Evolutionary conservation across 2,797 vertebrate species (phyloP).

Genomic region (Cichlasoma orientale): DNA sequence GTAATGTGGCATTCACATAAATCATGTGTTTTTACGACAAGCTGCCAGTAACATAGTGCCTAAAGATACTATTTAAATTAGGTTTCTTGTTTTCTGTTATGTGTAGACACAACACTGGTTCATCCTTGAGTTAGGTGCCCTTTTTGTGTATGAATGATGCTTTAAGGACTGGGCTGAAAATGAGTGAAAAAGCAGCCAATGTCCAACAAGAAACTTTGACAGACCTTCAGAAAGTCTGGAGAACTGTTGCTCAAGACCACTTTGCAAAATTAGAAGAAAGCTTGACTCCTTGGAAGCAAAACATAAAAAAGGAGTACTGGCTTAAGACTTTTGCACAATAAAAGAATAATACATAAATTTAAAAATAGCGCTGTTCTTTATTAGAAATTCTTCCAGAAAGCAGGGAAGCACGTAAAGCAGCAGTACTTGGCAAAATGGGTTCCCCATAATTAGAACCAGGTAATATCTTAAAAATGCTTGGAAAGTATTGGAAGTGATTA

Average conservation of each 20-base stretch:
- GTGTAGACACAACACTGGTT: not conserved
- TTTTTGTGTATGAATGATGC: not conserved
- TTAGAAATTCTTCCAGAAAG: accelerated
- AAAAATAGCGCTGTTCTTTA: not conserved
- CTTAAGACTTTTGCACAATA: not conserved
- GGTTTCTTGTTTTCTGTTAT: not conserved
- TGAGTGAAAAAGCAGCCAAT: not conserved
- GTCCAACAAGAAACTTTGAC: not conserved
- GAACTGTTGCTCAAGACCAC: not conserved
- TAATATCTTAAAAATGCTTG: not conserved
- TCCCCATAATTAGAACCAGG: not conserved
- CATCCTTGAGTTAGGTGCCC: not conserved
- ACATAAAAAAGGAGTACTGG: not conserved
- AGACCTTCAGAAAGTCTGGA: not conserved
- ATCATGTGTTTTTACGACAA: not conserved
- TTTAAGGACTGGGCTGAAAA: not conserved
- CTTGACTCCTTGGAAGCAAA: not conserved
- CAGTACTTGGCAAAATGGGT: no score
- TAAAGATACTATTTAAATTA: not conserved
- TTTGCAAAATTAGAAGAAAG: not conserved
- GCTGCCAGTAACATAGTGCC: not conserved
- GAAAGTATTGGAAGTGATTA: not conserved
- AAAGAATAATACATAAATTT: not conserved
- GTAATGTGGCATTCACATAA: not conserved
- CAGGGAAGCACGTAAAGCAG: no score